These are phyloP conservation scores for Tachysurus fulvidraco DNA, from an alignment of 2,113 vertebrate genomes.

Conservation along the genomic window DNA sequence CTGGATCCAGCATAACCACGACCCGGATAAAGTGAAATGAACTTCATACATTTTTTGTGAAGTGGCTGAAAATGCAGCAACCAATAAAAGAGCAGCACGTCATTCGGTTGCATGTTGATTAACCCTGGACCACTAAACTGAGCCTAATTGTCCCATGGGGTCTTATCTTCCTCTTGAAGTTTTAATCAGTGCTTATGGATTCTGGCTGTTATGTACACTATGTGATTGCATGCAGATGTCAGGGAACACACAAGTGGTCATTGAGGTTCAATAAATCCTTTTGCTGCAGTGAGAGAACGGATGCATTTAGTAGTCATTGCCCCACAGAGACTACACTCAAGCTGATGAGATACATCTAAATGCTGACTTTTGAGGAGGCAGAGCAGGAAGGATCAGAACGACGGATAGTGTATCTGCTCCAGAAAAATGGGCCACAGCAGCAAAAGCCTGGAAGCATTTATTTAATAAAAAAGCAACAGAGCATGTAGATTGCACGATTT, in stretches of 20 bases:
- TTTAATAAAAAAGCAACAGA: constrained; percentile 9
- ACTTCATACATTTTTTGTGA: not conserved
- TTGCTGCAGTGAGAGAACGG: constrained; percentile 30
- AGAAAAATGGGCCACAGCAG: constrained; percentile 16
- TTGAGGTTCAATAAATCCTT: constrained; percentile 15
- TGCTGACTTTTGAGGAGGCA: constrained; percentile 13
- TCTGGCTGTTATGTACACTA: not conserved
- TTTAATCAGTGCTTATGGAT: constrained; percentile 9
- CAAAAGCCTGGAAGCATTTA: constrained; percentile 14
- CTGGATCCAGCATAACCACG: not conserved
- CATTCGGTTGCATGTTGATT: not conserved
- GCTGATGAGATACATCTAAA: constrained; percentile 36
- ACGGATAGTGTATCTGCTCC: constrained; percentile 3
- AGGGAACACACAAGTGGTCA: constrained; percentile 5
- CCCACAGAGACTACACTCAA: constrained; percentile 14
- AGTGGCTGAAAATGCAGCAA: not conserved
- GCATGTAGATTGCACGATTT: no score
- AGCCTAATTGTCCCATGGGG: not conserved
- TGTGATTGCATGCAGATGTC: not conserved
- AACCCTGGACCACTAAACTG: not conserved
- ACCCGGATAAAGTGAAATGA: not conserved
- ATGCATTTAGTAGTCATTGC: constrained; percentile 12
- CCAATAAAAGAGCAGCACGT: not conserved
- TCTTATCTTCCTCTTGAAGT: not conserved
- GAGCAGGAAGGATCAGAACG: constrained; percentile 27